phyloP scores from a whole-genome alignment of 2,797 vertebrate genomes.

The Rhyacichthys aspro region DNA sequence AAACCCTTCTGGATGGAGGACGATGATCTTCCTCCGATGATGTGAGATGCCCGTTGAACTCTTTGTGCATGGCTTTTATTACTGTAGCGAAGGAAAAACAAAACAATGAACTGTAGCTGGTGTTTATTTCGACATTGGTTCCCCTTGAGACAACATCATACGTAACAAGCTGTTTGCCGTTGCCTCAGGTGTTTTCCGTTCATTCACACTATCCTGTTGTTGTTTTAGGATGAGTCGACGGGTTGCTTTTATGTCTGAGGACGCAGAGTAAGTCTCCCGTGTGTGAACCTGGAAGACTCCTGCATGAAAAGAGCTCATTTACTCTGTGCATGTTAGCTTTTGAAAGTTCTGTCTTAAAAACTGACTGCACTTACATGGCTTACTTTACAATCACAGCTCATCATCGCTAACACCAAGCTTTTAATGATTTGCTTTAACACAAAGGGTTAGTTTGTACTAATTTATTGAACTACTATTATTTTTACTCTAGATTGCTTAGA shows the following conservation, averaged over 20 bases:
- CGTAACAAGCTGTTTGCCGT: constrained; percentile 4
- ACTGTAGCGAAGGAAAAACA: constrained; percentile 8
- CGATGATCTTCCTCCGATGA: constrained; percentile 79
- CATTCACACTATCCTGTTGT: constrained; percentile 79
- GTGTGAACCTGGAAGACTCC: constrained; percentile 21
- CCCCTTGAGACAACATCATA: constrained; percentile 16
- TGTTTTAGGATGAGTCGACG: constrained; percentile 94
- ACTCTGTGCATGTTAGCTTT: constrained; percentile 31
- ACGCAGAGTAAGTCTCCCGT: constrained; percentile 90
- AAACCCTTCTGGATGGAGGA: constrained; percentile 76
- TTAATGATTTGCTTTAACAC: constrained; percentile 3
- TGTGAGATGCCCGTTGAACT: constrained; percentile 74
- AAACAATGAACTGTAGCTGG: background rate
- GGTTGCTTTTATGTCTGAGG: constrained; percentile 93
- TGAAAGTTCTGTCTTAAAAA: constrained; percentile 3
- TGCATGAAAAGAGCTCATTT: constrained; percentile 51
- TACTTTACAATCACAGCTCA: constrained; percentile 1
- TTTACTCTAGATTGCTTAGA: no score
- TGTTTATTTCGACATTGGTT: constrained; percentile 5
- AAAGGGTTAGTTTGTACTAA: constrained; percentile 4
- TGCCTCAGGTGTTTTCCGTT: constrained; percentile 28
- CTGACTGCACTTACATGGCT: background rate
- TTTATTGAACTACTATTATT: no score
- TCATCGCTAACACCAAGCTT: constrained; percentile 20
- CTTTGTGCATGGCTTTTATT: constrained; percentile 29